These are phyloP conservation scores for Pandion haliaetus DNA, from an alignment of 2,113 vertebrate species.

Conservation along the genomic window DNA sequence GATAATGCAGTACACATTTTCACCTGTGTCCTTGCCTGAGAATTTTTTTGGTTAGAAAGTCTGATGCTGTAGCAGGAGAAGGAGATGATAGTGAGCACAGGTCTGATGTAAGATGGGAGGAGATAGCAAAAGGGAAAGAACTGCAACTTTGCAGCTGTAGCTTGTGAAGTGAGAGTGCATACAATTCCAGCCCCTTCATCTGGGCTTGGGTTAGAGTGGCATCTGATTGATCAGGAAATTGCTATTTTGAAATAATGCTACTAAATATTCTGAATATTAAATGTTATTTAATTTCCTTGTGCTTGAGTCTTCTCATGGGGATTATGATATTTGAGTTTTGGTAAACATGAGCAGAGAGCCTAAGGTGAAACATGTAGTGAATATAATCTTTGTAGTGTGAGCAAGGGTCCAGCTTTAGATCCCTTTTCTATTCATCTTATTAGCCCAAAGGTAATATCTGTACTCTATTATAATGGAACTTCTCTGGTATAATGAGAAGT, in stretches of 20 bases:
- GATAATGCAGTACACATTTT: not conserved
- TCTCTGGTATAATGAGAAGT: slow-evolving; percentile 17
- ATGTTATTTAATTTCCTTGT: slow-evolving; percentile 9
- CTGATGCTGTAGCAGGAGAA: not conserved
- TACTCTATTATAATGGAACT: not conserved
- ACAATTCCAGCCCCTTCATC: not conserved
- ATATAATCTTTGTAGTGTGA: slow-evolving; percentile 23
- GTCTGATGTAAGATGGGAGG: not conserved
- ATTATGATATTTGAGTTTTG: slow-evolving; percentile 22
- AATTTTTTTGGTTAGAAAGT: not conserved
- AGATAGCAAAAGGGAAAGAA: not conserved
- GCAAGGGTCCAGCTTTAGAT: not conserved
- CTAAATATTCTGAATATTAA: not conserved
- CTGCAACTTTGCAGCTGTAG: not conserved
- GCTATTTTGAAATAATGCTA: not conserved
- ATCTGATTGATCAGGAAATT: not conserved
- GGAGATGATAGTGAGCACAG: not conserved
- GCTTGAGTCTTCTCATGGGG: not conserved
- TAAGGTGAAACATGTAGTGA: slow-evolving; percentile 26
- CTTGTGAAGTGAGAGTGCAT: not conserved
- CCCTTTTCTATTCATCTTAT: not conserved
- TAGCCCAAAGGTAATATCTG: slow-evolving; percentile 23
- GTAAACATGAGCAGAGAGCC: slow-evolving; percentile 12
- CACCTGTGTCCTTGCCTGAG: not conserved
- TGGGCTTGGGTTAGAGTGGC: not conserved